A percentile compares a stretch with the other conserved stretches of the same genome.
phyloP scores from a whole-genome alignment of 2,888 invertebrate genomes.

The Patella depressa region DNA sequence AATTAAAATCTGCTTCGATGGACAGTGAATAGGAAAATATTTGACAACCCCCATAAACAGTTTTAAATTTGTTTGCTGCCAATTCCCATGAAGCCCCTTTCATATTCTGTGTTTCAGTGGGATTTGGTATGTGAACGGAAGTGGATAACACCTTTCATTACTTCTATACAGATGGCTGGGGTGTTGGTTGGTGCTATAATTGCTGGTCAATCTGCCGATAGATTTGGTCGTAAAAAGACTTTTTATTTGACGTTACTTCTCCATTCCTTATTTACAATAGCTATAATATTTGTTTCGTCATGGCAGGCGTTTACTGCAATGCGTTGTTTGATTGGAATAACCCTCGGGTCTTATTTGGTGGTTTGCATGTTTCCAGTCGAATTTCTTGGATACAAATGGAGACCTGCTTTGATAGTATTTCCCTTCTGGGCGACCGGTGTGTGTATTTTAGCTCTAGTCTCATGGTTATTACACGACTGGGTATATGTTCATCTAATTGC shows the following conservation, averaged over 20 bases:
- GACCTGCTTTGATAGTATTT: constrained; percentile 28
- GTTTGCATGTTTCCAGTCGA: constrained; percentile 36
- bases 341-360: constrained; percentile 24
- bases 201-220: constrained; percentile 44
- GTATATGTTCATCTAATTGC: constrained; percentile 42
- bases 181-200: constrained; percentile 42
- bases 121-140: constrained; percentile 41
- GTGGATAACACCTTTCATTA: constrained; percentile 44
- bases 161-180: constrained; percentile 49
- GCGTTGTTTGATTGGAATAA: constrained; percentile 43
- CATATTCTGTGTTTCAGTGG: constrained; percentile 36
- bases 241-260: constrained; percentile 34
- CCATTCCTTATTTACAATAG: constrained; percentile 30
- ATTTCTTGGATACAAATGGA: constrained; percentile 44
- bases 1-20: too few relatives aligned
- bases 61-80: too few relatives aligned
- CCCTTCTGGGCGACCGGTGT: constrained; percentile 45
- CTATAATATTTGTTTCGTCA: constrained; percentile 40
- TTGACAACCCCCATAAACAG: too few relatives aligned
- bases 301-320: constrained; percentile 52
- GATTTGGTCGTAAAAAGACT: constrained; percentile 45
- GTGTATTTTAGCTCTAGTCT: constrained; percentile 37
- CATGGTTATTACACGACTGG: constrained; percentile 47
- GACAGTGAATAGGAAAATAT: too few relatives aligned
- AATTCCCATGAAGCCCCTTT: too few relatives aligned